Evolutionary conservation across 2,113 vertebrate species (phyloP).

Genomic region (Aldabrachelys gigantea): DNA sequence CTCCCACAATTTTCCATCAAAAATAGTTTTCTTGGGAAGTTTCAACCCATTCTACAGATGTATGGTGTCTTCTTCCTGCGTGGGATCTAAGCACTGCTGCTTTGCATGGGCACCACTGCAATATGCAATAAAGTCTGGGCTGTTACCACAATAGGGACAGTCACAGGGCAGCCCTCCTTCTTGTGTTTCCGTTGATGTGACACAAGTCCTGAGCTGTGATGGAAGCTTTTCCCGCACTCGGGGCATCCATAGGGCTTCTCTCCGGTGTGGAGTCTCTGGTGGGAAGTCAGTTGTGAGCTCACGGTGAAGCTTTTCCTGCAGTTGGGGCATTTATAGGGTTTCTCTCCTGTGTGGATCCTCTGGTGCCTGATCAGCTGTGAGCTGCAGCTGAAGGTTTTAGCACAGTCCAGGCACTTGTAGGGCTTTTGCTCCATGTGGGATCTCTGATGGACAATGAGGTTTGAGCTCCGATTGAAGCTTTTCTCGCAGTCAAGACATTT

Average conservation of each 20-base stretch:
- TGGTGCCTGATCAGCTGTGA: background rate
- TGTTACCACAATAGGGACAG: background rate
- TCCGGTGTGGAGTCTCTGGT: background rate
- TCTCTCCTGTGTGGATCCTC: background rate
- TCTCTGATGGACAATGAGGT: background rate
- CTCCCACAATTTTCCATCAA: background rate
- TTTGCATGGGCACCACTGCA: background rate
- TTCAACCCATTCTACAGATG: background rate
- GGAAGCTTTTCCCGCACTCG: background rate
- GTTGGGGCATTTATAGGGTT: background rate
- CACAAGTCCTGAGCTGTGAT: background rate
- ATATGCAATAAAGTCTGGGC: background rate
- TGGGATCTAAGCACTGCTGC: background rate
- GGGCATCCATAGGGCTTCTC: background rate
- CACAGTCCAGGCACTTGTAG: background rate
- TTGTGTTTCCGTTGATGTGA: background rate
- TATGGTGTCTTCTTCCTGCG: background rate
- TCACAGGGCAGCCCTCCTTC: background rate
- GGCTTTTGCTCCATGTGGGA: background rate
- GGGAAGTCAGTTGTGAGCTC: background rate
- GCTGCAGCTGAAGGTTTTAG: background rate
- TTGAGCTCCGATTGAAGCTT: background rate
- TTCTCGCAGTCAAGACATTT: background rate
- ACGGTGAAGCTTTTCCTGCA: background rate
- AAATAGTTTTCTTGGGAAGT: background rate